A percentile compares a stretch with the other conserved stretches of the same genome.
These are phyloP conservation scores for Aldrovandia affinis DNA, from an alignment of 2,797 vertebrate genomes.

Conservation along the genomic window DNA sequence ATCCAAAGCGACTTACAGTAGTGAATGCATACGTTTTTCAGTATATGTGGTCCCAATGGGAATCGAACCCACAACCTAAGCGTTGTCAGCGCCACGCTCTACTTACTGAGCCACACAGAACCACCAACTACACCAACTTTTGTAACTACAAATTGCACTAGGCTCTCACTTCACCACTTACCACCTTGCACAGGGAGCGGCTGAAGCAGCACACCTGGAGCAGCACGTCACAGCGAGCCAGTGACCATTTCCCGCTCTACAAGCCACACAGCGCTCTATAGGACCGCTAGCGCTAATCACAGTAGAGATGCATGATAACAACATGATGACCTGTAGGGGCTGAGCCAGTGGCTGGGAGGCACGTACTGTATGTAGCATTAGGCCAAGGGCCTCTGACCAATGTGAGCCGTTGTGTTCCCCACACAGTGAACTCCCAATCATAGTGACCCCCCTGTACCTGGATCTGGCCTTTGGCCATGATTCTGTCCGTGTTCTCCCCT, in stretches of 20 bases:
- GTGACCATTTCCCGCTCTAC: not conserved
- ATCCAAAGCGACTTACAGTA: too few species aligned
- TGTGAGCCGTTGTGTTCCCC: not conserved
- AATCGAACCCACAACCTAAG: too few species aligned
- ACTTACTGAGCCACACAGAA: too few species aligned
- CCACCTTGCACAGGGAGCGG: not conserved
- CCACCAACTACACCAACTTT: too few species aligned
- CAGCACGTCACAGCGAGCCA: not conserved
- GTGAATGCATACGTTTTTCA: too few species aligned
- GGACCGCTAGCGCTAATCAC: not conserved
- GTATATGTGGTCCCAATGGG: too few species aligned
- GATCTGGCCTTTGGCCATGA: constrained; percentile 88
- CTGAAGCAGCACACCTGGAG: not conserved
- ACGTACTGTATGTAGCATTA: not conserved
- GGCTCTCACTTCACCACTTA: not conserved
- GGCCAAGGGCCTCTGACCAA: not conserved
- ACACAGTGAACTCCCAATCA: not conserved
- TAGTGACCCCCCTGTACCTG: constrained; percentile 74
- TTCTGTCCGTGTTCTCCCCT: constrained; percentile 78
- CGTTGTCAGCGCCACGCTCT: too few species aligned
- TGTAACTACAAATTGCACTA: not conserved
- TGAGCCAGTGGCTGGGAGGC: too few species aligned
- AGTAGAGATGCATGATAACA: not conserved
- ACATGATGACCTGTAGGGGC: not conserved
- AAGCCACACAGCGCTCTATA: not conserved